Evolutionary conservation across 1,140 invertebrate genomes (phyloP), one percentile per base, ranked within the genome.

Genomic region (Spodoptera frugiperda): DNA sequence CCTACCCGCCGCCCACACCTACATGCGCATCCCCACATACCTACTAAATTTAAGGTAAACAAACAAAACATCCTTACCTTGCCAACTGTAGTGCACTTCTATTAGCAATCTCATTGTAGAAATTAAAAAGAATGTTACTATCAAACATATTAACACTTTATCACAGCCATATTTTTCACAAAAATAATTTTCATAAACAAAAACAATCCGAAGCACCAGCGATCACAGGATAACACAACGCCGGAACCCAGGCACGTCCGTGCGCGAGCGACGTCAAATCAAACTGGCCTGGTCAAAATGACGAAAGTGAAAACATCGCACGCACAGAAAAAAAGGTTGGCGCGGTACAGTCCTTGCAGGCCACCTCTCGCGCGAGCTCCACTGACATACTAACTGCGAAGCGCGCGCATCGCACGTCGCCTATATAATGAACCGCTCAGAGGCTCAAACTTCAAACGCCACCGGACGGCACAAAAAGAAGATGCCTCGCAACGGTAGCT

Each of bases 301-400:
- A 93, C 91, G 92, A 94, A 94, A 94, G 92, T 94, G 92, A 94
- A 94, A 94, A 94, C 92, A 93, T 93, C 91, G 91, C 92, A 93
- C 92, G 92, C 91, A 93, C 91, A 91, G 91, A 93, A 94, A 93
- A 93, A 93, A 93, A 93, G 91, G 92, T 89, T 90, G 85, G 89
- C 90, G 90, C 89, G 87, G 87, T 83, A 85, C 91, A 87, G 89
- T 93, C 92, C 92, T 93, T 93, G 91, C 90, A 89, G 89, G 88
- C 88, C 91, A 89, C 91, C 90, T 92, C 92, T 92, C 91, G 91
- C 90, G 91, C 88, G 85, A 89, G 85, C 90, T 89, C 92, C 86
- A 93, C 86, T 94, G 91, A 94, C 92, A 94, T 90, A 94, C 89
- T 93, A 90, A 92, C 90, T 92, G 89, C 87, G 89, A 81, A 84